A percentile compares a stretch with the other conserved stretches of the same genome.
Evolutionary conservation across 2,113 vertebrate genomes (phyloP).

Genomic region (Erythrolamprus reginae): DNA sequence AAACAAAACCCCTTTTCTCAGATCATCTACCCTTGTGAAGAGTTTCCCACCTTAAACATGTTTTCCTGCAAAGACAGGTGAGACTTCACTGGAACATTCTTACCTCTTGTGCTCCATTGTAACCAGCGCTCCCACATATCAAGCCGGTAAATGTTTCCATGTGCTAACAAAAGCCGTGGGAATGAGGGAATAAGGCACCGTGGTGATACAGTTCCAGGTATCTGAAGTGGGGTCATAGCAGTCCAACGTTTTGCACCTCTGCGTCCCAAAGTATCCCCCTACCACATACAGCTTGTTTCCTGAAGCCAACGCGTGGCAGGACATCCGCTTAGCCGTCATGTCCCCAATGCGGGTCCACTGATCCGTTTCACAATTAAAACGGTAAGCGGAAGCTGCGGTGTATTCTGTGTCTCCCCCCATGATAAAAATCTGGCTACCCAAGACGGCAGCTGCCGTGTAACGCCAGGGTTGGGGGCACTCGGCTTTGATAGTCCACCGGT

Average conservation of each 20-base stretch:
- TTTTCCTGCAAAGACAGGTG: neutral
- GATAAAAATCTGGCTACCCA: conserved; percentile 96
- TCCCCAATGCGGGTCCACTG: conserved; percentile 91
- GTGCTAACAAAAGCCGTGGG: conserved; percentile 96
- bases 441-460: conserved; percentile 86
- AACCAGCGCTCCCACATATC: conserved; percentile 3
- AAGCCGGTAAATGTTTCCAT: conserved; percentile 92
- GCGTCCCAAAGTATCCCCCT: conserved; percentile 92
- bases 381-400: conserved; percentile 88
- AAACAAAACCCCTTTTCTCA: neutral
- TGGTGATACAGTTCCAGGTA: conserved; percentile 92
- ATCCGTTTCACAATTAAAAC: conserved; percentile 88
- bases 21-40: neutral
- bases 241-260: conserved; percentile 92
- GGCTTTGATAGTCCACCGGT: conserved; percentile 86
- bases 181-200: conserved; percentile 93
- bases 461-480: conserved; percentile 94
- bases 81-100: conserved; percentile 19
- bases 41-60: neutral
- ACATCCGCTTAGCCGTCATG: conserved; percentile 96
- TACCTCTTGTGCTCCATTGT: conserved; percentile 54
- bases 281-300: conserved; percentile 96
- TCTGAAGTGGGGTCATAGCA: conserved; percentile 90
- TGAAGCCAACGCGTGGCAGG: conserved; percentile 88
- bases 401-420: conserved; percentile 96